These are phyloP conservation scores for Enteromius radiatus DNA, from an alignment of 2,797 vertebrate species.

Conservation along the genomic window DNA sequence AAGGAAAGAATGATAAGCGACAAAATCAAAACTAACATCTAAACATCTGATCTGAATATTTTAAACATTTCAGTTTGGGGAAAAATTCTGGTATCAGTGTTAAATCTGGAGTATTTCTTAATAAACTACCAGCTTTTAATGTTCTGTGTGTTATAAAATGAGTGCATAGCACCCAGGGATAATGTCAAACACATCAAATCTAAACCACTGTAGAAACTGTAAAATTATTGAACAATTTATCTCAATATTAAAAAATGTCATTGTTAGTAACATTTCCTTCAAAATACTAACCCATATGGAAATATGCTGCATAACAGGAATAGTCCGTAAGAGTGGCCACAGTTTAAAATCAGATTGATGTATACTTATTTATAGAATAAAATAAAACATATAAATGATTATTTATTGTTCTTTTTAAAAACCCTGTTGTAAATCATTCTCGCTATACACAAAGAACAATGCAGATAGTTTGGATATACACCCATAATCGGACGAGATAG, in stretches of 20 bases:
- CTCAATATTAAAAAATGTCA: background rate
- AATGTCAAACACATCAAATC: background rate
- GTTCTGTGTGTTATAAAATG: background rate
- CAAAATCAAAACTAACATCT: too few species aligned
- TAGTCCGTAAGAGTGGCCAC: background rate
- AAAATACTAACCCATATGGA: background rate
- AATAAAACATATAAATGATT: background rate
- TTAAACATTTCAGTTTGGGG: background rate
- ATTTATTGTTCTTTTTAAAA: background rate
- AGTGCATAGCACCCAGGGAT: background rate
- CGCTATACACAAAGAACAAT: slow-evolving; percentile 26
- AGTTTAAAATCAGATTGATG: background rate
- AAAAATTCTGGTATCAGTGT: too few species aligned
- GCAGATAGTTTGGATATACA: background rate
- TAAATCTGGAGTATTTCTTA: background rate
- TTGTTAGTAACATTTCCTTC: background rate
- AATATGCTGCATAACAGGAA: background rate
- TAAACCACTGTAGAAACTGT: background rate
- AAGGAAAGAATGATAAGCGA: too few species aligned
- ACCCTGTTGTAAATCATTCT: background rate
- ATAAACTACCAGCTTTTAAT: background rate
- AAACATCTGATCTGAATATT: background rate
- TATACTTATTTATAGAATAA: background rate
- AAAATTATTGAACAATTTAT: background rate
- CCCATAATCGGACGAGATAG: background rate